A percentile compares a stretch with the other conserved stretches of the same genome.
These are phyloP conservation scores for Hippoglossus hippoglossus DNA, from an alignment of 2,797 vertebrate genomes.

Conservation along the genomic window DNA sequence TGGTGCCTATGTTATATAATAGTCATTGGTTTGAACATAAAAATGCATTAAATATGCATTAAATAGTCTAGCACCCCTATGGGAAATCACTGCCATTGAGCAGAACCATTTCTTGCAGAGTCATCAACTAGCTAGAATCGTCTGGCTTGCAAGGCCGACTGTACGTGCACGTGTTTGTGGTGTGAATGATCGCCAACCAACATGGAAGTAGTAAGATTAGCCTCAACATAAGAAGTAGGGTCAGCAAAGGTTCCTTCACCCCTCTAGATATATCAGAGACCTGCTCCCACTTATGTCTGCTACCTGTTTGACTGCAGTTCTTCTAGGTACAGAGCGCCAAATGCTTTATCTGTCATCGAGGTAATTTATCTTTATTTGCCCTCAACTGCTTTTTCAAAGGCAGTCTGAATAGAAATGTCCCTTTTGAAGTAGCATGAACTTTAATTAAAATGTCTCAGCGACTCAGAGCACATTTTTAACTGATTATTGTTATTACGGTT, in stretches of 20 bases:
- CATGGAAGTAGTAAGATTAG: background rate
- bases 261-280: background rate
- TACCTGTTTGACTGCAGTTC: background rate
- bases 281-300: background rate
- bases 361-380: background rate
- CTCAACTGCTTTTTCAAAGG: background rate
- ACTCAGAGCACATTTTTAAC: background rate
- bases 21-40: constrained; percentile 18
- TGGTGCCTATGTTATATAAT: background rate
- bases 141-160: background rate
- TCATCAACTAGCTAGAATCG: constrained; percentile 8
- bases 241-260: background rate
- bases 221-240: background rate
- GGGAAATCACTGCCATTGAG: constrained; percentile 16
- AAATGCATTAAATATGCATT: constrained; percentile 34
- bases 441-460: constrained; percentile 3
- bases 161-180: background rate
- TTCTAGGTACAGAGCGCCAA: background rate
- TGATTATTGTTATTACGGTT: background rate
- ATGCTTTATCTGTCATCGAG: background rate
- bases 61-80: background rate
- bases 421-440: background rate
- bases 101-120: constrained; percentile 14
- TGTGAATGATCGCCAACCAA: constrained; percentile 2
- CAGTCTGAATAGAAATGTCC: background rate